A percentile compares a stretch with the other conserved stretches of the same genome.
phyloP scores from a whole-genome alignment of 92 coral and sea anemone genomes.

The Muricea muricata region DNA sequence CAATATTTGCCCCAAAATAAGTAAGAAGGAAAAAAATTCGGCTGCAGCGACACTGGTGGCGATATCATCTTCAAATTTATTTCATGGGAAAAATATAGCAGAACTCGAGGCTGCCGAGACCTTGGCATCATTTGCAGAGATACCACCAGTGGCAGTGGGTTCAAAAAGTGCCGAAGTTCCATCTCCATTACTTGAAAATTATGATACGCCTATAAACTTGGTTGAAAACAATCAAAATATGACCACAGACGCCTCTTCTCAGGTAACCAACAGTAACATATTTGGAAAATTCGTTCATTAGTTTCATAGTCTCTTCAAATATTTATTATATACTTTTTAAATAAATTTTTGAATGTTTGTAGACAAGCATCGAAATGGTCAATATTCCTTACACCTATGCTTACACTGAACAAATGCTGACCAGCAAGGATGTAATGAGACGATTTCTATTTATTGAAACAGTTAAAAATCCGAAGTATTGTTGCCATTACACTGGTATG shows the following conservation, averaged over 20 bases:
- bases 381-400: background rate
- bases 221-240: background rate
- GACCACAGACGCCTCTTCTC: background rate
- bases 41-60: background rate
- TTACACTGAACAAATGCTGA: background rate
- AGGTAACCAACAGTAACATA: background rate
- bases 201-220: background rate
- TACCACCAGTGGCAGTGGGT: background rate
- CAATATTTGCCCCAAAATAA: background rate
- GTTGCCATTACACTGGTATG: background rate
- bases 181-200: background rate
- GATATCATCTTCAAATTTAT: background rate
- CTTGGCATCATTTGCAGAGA: background rate
- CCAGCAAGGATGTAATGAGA: background rate
- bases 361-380: slow-evolving; percentile 4
- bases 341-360: background rate
- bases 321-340: background rate
- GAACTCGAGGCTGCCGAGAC: slow-evolving; percentile 1
- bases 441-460: background rate
- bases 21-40: background rate
- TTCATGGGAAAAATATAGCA: background rate
- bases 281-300: background rate
- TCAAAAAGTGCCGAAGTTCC: background rate
- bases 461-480: slow-evolving; percentile 10
- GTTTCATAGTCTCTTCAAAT: background rate